These are phyloP conservation scores for Acleris laterana DNA, from an alignment of 2,888 invertebrate species.

Conservation along the genomic window DNA sequence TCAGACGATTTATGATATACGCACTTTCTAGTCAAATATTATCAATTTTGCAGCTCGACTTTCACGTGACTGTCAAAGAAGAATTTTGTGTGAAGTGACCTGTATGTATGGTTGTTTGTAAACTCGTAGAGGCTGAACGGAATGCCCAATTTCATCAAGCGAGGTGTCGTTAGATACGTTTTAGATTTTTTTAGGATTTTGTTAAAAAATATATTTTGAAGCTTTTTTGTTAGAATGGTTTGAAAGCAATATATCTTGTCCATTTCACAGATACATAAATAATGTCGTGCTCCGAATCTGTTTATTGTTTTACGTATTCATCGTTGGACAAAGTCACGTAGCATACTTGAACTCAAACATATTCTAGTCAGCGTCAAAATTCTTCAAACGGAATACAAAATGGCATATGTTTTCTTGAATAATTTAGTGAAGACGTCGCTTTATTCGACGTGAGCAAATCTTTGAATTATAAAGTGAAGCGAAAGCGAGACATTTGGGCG, in stretches of 20 bases:
- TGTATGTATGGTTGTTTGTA: no score
- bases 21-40: slow-evolving; percentile 7
- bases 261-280: neutral
- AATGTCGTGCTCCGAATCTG: neutral
- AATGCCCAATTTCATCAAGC: no score
- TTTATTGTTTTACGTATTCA: slow-evolving; percentile 19
- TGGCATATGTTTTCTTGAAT: slow-evolving; percentile 58
- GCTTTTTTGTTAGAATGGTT: neutral
- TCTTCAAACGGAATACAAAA: slow-evolving; percentile 37
- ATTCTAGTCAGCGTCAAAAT: slow-evolving; percentile 32
- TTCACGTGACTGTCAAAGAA: no score
- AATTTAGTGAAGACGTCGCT: slow-evolving; percentile 68
- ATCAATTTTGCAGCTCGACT: neutral
- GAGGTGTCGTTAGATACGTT: no score
- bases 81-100: no score
- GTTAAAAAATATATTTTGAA: no score
- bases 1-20: slow-evolving; percentile 21
- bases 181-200: no score
- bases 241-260: neutral
- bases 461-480: slow-evolving; percentile 76
- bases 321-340: slow-evolving; percentile 20
- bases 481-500: slow-evolving; percentile 45
- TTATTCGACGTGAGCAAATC: slow-evolving; percentile 74
- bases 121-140: no score
- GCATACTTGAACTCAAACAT: slow-evolving; percentile 26